These are phyloP conservation scores for Acanthiza pusilla DNA, from an alignment of 2,797 vertebrate species.

Conservation along the genomic window DNA sequence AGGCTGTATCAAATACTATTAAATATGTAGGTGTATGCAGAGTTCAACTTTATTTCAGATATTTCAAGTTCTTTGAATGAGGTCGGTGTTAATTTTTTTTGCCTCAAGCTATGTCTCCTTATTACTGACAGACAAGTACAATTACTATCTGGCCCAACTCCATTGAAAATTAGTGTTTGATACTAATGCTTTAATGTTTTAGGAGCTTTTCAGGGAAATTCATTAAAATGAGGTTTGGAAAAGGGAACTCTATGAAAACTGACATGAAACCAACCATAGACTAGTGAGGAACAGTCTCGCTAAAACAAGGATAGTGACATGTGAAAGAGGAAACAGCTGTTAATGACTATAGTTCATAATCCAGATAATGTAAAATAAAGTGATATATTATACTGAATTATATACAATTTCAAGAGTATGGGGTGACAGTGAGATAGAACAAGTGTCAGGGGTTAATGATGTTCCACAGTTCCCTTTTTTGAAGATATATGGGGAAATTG, in stretches of 20 bases:
- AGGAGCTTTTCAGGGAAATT: neutral
- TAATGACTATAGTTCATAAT: neutral
- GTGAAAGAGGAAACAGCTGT: neutral
- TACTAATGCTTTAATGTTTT: neutral
- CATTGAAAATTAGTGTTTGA: neutral
- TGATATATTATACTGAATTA: neutral
- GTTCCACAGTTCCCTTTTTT: neutral
- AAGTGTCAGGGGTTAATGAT: neutral
- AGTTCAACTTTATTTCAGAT: neutral
- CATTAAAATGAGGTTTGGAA: neutral
- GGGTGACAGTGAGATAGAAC: neutral
- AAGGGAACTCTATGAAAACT: neutral
- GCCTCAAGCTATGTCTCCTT: neutral
- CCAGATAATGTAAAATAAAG: neutral
- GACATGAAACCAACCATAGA: neutral
- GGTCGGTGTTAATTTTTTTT: neutral
- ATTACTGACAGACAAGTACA: neutral
- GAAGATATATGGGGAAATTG: neutral
- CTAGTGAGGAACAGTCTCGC: neutral
- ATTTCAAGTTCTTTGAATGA: conserved; percentile 35
- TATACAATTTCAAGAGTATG: neutral
- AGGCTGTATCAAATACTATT: neutral
- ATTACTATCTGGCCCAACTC: neutral
- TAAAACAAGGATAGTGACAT: neutral
- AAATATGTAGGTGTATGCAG: neutral